Percentiles rank a stretch among this genome's conserved stretches.
Conservation (phyloP, 2,113 vertebrate genomes). For the Mystacornis crossleyi region DNA sequence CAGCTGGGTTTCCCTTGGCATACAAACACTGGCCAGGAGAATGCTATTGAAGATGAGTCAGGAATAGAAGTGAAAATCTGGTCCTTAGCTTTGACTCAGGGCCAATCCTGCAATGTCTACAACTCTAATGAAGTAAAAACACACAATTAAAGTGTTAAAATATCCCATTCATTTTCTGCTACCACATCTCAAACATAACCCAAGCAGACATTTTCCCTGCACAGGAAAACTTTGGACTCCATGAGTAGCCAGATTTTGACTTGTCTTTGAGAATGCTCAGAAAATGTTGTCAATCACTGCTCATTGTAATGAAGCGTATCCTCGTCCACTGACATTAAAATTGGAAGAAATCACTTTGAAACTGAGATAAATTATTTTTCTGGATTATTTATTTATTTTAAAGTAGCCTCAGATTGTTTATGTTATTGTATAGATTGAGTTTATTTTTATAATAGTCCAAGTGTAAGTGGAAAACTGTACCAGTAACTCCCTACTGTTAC, state of each 20-base stretch:
- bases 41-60: background rate
- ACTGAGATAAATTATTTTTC: background rate
- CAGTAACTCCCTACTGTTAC: background rate
- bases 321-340: background rate
- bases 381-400: background rate
- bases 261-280: background rate
- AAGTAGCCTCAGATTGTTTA: background rate
- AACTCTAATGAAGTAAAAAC: background rate
- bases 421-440: background rate
- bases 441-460: background rate
- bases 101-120: background rate
- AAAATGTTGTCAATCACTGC: background rate
- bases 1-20: background rate
- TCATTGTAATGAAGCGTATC: background rate
- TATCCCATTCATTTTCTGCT: background rate
- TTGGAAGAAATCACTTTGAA: background rate
- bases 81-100: background rate
- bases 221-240: background rate
- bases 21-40: background rate
- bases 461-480: background rate
- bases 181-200: background rate
- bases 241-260: background rate
- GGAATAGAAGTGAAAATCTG: background rate
- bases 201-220: background rate
- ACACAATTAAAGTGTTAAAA: background rate